Conservation (phyloP, 2,888 invertebrate species). For the Nasonovia ribisnigri region DNA sequence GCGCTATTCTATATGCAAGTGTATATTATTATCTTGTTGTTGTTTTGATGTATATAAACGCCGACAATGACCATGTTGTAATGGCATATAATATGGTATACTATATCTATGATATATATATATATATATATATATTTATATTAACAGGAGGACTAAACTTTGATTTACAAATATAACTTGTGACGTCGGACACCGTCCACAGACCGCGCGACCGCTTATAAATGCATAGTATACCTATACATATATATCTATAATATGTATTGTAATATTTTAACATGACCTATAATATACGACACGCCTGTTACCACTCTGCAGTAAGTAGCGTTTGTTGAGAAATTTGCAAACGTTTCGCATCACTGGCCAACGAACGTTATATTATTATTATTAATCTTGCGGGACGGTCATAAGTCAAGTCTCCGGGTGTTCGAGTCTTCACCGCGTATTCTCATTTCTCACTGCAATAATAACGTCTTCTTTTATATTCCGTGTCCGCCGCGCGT, state of each 20-base stretch:
- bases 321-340: background rate
- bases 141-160: background rate
- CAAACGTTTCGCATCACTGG: slow-evolving; percentile 40
- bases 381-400: background rate
- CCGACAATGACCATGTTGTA: background rate
- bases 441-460: background rate
- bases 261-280: background rate
- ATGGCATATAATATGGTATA: background rate
- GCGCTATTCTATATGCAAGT: background rate
- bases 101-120: background rate
- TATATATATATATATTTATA: background rate
- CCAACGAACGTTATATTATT: background rate
- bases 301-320: background rate
- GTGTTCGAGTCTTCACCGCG: background rate
- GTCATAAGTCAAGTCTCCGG: slow-evolving; percentile 28
- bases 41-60: background rate
- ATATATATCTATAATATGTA: too few relatives aligned
- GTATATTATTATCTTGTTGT: background rate
- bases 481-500: slow-evolving; percentile 36
- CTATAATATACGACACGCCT: background rate
- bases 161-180: background rate
- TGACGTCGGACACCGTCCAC: background rate
- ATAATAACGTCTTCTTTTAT: background rate
- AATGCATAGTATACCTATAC: too few relatives aligned
- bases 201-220: background rate